These are phyloP conservation scores for Lordiphosa andalusiaca DNA, from an alignment of 2,888 invertebrate genomes.

Conservation along the genomic window DNA sequence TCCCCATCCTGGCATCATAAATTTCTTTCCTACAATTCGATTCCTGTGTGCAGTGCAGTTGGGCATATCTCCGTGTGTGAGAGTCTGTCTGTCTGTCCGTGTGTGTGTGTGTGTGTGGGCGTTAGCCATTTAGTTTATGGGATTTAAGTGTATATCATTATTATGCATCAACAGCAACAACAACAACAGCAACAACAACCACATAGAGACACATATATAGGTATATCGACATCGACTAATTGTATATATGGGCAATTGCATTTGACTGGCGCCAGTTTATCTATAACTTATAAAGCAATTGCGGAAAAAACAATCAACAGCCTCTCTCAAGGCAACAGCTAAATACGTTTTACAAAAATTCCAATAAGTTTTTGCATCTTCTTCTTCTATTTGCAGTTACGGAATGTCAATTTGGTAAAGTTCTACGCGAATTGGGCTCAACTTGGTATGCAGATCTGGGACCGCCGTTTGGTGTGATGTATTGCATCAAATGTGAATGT, in stretches of 20 bases:
- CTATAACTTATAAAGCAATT: constrained; percentile 31
- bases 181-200: constrained; percentile 4
- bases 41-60: too few relatives aligned
- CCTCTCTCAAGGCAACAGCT: not conserved
- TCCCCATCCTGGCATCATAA: constrained; percentile 7
- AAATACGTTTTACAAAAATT: constrained; percentile 6
- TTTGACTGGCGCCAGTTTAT: constrained; percentile 52
- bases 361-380: constrained; percentile 13
- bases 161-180: constrained; percentile 9
- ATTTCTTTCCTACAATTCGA: not conserved
- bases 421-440: constrained; percentile 91
- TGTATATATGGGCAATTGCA: constrained; percentile 56
- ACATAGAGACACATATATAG: constrained; percentile 3
- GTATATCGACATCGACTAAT: constrained; percentile 21
- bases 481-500: constrained; percentile 97
- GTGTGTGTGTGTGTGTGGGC: constrained; percentile 20
- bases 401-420: constrained; percentile 96
- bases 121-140: constrained; percentile 28
- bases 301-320: constrained; percentile 23
- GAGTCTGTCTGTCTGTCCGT: not conserved
- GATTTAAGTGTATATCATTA: constrained; percentile 21
- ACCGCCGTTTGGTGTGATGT: constrained; percentile 95
- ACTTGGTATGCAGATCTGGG: constrained; percentile 96
- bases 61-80: not conserved
- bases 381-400: constrained; percentile 81